Percentiles rank a stretch among this genome's conserved stretches.
phyloP scores from a whole-genome alignment of 2,797 vertebrate genomes.

The Ceryle rudis region DNA sequence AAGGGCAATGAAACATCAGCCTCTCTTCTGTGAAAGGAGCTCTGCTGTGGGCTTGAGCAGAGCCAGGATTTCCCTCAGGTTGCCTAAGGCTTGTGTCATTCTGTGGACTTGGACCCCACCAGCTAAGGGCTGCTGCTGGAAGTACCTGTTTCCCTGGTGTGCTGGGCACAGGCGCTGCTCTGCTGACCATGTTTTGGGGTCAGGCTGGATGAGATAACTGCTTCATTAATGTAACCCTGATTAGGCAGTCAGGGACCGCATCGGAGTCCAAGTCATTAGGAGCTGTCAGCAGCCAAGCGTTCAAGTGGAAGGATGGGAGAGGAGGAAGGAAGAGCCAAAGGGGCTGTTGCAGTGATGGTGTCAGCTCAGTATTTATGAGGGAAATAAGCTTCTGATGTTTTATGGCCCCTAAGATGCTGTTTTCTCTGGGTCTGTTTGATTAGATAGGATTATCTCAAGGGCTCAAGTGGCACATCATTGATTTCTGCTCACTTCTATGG shows the following conservation, averaged over 20 bases:
- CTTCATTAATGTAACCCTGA: conserved; percentile 55
- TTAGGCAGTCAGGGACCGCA: conserved; percentile 26
- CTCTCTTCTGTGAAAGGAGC: background rate
- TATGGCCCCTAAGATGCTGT: conserved; percentile 38
- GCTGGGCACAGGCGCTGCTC: background rate
- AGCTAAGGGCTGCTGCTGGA: background rate
- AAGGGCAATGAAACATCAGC: background rate
- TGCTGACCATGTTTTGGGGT: conserved; percentile 22
- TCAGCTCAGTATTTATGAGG: conserved; percentile 58
- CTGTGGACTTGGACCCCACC: background rate
- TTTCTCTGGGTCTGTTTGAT: conserved; percentile 64
- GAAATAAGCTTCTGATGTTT: conserved; percentile 46
- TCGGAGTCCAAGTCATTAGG: conserved; percentile 52
- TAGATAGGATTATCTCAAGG: conserved; percentile 63
- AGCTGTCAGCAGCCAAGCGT: conserved; percentile 57
- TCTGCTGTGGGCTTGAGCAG: background rate
- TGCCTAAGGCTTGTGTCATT: fast-evolving
- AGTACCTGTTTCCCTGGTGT: background rate
- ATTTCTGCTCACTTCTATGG: conserved; percentile 9
- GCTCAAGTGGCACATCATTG: background rate
- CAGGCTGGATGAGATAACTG: conserved; percentile 20
- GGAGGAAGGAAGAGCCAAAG: conserved; percentile 58
- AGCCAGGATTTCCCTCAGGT: background rate
- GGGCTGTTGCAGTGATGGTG: conserved; percentile 39
- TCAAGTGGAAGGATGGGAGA: conserved; percentile 62